Evolutionary conservation across 2,113 vertebrate genomes (phyloP), one percentile per base, ranked within the genome.

Genomic region (Thunnus maccoyii): DNA sequence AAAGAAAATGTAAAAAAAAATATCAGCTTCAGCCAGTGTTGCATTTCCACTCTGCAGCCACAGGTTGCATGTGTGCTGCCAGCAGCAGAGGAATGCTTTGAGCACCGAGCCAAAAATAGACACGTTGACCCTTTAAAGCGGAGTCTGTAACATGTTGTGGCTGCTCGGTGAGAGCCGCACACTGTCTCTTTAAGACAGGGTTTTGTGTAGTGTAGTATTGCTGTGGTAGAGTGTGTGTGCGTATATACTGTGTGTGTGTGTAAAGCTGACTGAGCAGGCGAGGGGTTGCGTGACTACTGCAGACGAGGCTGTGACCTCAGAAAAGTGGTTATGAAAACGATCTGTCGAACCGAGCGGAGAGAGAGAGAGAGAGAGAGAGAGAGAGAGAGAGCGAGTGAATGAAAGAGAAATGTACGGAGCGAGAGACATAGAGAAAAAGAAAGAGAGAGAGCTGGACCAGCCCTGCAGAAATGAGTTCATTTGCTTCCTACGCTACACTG

Each of bases 291-390:
- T 97, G 96, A 97, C 97, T 96, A 94, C 91, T 95, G 95, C 96
- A 96, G 95, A 94, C 95, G 89, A 94, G 92, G 92, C 93, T 95
- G 94, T 96, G 95, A 95, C 96, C 95, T 96, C 95, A 96, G 96
- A 96, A 95, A 95, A 96, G 96, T 94, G 96, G 95, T 96, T 96
- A 96, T 96, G 95, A 97, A 96, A 96, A 95, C 90, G 94, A 97
- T 96, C 95, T 96, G 95, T 95, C 73, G 93, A 96, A 95, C 92
- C 89, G 90, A 95, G 86, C 25, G 5, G 90, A 91, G 93, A 89
- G 90, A 83, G 74, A 91, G 89, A 82, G 85, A 73, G 71, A 22
- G 83, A 78, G 76, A 25, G 76, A 13, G 72, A 46, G 73, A 71
- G 66, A 1, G 93, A 92, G 84, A 13, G 72, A 46, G 73, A 71